A percentile compares a stretch with the other conserved stretches of the same genome.
These are phyloP conservation scores for Clarias fuscus DNA, from an alignment of 2,797 vertebrate species.

Conservation along the genomic window DNA sequence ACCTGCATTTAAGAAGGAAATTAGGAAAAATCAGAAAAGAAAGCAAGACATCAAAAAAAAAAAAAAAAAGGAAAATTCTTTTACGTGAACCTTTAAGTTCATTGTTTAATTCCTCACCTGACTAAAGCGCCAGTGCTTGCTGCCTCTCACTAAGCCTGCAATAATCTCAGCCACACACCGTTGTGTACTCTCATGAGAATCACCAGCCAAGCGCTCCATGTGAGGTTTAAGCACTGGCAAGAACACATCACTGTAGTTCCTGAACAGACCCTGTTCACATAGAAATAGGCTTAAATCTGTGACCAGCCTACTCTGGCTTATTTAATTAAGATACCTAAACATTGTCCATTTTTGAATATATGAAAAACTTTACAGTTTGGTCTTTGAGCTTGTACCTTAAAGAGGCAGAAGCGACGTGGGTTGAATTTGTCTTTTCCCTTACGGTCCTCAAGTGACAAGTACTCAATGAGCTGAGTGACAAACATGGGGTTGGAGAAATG, in stretches of 20 bases:
- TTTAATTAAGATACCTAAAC: background rate
- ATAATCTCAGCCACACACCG: slow-evolving; percentile 95
- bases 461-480: slow-evolving; percentile 88
- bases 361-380: background rate
- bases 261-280: slow-evolving; percentile 85
- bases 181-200: slow-evolving; percentile 95
- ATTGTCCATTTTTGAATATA: background rate
- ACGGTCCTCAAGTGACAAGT: slow-evolving; percentile 94
- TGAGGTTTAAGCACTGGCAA: slow-evolving; percentile 88
- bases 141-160: slow-evolving; percentile 93
- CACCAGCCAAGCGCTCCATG: slow-evolving; percentile 85
- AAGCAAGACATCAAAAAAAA: background rate
- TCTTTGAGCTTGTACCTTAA: slow-evolving; percentile 81
- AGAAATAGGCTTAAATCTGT: background rate
- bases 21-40: background rate
- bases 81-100: background rate
- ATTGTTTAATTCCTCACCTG: slow-evolving; percentile 62
- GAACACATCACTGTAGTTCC: slow-evolving; percentile 93
- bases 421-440: slow-evolving; percentile 99
- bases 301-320: background rate
- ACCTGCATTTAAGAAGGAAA: slow-evolving; percentile 70
- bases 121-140: slow-evolving; percentile 88
- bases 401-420: slow-evolving; percentile 93
- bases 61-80: background rate
- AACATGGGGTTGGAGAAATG: slow-evolving; percentile 92